These are phyloP conservation scores for Tryphoninae sp. DNA, from an alignment of 2,888 invertebrate genomes.

Conservation along the genomic window DNA sequence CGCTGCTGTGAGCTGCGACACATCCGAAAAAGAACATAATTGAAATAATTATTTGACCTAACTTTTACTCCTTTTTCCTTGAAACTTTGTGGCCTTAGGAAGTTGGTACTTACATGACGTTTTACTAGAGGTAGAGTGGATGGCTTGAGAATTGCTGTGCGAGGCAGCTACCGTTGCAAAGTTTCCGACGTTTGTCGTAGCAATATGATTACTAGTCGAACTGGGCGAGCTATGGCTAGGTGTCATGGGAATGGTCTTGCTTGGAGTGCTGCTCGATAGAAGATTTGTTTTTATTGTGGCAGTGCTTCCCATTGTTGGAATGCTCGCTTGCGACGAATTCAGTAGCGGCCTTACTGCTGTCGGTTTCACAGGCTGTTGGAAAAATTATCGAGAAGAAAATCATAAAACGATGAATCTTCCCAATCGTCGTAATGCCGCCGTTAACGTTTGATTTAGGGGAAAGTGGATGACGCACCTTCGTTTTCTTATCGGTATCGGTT, in stretches of 20 bases:
- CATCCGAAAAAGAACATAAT: background rate
- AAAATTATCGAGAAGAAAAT: conserved; percentile 41
- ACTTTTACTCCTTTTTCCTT: background rate
- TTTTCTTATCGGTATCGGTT: conserved; percentile 88
- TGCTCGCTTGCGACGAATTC: conserved; percentile 83
- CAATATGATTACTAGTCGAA: conserved; percentile 79
- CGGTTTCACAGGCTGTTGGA: conserved; percentile 90
- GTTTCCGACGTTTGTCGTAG: conserved; percentile 82
- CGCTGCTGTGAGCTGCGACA: conserved; percentile 79
- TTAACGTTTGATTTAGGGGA: background rate
- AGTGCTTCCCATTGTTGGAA: conserved; percentile 83
- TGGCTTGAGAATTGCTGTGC: conserved; percentile 80
- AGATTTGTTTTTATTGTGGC: conserved; percentile 83
- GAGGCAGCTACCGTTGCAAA: conserved; percentile 87
- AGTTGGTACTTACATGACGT: conserved; percentile 78
- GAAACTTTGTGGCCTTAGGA: background rate
- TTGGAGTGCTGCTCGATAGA: conserved; percentile 81
- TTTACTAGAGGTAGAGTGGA: conserved; percentile 80
- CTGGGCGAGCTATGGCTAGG: conserved; percentile 81
- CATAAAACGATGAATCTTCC: background rate
- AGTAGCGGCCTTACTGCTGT: conserved; percentile 86
- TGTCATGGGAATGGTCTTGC: conserved; percentile 84
- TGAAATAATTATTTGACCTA: background rate
- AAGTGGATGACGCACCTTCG: conserved; percentile 78
- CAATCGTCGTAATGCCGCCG: too few relatives aligned